These are phyloP conservation scores for Brachyistius frenatus DNA, from an alignment of 2,113 vertebrate species.

Conservation along the genomic window DNA sequence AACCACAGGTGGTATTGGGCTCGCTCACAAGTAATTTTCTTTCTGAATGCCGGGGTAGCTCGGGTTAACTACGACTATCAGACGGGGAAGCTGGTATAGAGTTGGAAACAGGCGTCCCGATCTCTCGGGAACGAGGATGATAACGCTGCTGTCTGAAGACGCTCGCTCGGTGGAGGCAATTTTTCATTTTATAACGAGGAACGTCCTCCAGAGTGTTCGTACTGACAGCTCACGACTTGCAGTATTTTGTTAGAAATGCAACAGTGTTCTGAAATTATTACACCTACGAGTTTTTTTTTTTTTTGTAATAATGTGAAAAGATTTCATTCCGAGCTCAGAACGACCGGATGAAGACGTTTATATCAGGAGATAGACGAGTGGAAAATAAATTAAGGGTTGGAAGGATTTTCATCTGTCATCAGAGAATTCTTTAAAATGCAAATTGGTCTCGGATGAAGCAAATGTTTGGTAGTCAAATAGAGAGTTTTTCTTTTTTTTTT, in stretches of 20 bases:
- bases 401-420: not conserved
- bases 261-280: slow-evolving; percentile 21
- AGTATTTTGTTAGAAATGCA: slow-evolving; percentile 8
- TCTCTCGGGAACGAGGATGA: slow-evolving; percentile 36
- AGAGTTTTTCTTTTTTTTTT: not conserved
- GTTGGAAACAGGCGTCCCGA: not conserved
- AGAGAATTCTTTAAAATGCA: too few species aligned
- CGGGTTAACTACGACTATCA: not conserved
- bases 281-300: slow-evolving; percentile 8
- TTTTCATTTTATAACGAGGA: slow-evolving; percentile 60
- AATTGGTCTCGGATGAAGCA: not conserved
- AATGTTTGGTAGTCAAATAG: too few species aligned
- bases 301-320: not conserved
- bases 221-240: not conserved
- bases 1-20: slow-evolving; percentile 9
- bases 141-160: slow-evolving; percentile 49
- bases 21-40: not conserved
- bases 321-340: too few species aligned
- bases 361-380: not conserved
- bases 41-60: not conserved
- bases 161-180: slow-evolving; percentile 1
- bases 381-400: not conserved
- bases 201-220: slow-evolving; percentile 3
- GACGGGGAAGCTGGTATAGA: slow-evolving; percentile 11
- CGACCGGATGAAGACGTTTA: not conserved